Evolutionary conservation across 2,113 vertebrate species (phyloP).

Genomic region (Martes martes): DNA sequence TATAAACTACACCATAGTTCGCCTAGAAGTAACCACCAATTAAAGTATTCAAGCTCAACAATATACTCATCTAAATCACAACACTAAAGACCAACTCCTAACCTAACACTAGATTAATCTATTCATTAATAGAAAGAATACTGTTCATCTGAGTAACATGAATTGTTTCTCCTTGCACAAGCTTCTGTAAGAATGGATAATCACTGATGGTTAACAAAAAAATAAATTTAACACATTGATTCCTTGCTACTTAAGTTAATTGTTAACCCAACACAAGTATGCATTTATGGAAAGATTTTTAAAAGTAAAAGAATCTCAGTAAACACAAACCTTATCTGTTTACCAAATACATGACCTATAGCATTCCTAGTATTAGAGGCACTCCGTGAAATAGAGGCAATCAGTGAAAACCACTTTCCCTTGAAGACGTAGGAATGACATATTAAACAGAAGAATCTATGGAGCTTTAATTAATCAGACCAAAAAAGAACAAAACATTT

Average conservation of each 20-base stretch:
- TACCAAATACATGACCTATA: slow-evolving; percentile 77
- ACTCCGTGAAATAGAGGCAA: background rate
- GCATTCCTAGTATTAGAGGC: slow-evolving; percentile 49
- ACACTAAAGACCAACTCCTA: background rate
- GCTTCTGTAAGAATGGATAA: background rate
- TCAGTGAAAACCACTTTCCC: too few species aligned
- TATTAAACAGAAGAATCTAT: slow-evolving; percentile 77
- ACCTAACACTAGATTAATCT: background rate
- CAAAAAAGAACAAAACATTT: fast-evolving
- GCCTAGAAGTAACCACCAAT: background rate
- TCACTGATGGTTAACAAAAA: background rate
- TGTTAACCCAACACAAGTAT: slow-evolving; percentile 37
- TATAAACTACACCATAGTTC: background rate
- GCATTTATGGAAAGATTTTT: slow-evolving; percentile 4
- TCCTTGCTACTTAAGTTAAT: background rate
- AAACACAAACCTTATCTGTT: slow-evolving; percentile 70
- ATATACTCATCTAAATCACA: background rate
- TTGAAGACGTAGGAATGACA: slow-evolving; percentile 31
- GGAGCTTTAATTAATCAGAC: slow-evolving; percentile 72
- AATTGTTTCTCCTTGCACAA: background rate
- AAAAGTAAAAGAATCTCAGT: slow-evolving; percentile 73
- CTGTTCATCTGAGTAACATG: slow-evolving; percentile 37
- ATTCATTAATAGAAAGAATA: background rate
- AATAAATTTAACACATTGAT: background rate
- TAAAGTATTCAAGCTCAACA: background rate